Base-by-base conservation (phyloP, 1,140 invertebrate genomes). In the Phenacoccus solenopsis region DNA sequence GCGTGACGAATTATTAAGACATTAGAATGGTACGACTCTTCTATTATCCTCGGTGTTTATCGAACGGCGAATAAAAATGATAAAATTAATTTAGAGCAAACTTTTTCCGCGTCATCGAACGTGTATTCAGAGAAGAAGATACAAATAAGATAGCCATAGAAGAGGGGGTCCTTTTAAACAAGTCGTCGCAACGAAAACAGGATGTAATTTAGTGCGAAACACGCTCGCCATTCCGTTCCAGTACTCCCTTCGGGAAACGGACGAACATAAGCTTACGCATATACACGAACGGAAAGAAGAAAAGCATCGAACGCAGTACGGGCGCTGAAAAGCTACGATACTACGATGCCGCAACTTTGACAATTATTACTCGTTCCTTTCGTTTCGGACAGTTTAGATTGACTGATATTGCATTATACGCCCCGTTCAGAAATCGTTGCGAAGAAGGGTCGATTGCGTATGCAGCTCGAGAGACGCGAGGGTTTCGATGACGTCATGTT, bases 311-410 rank as follows among this genome's bases (percentile, higher is more conserved):
- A 49, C 38, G 20, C 38, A 2, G 16, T 49, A 9, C 38, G 38
- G 13, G 38, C 20, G 16, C 16, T 16, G 38, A 16, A n/a, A 16
- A 49, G 5, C 38, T 16, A 16, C 38, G 5, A 49, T n/a, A n/a
- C 30, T 5, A 32, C 38, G 5, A 49, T 49, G 38, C 38, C 38
- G 38, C 38, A 49, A 49, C 38, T 49, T 49, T 16, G 38, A 49
- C 38, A 49, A 49, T 49, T 49, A 49, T 49, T 49, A 49, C 38
- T 49, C 38, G 5, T 49, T 49, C 38, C 38, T 49, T 49, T 49
- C 38, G 38, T 49, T 49, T 49, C 38, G 38, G 38, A 49, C 38
- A 49, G 38, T 49, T 49, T 49, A 49, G 38, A 49, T 49, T 49
- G 38, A 49, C 38, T 49, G 38, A 49, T 49, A 49, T 49, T 49